These are phyloP conservation scores for Anhinga rufa DNA, from an alignment of 2,113 vertebrate species.

Conservation along the genomic window DNA sequence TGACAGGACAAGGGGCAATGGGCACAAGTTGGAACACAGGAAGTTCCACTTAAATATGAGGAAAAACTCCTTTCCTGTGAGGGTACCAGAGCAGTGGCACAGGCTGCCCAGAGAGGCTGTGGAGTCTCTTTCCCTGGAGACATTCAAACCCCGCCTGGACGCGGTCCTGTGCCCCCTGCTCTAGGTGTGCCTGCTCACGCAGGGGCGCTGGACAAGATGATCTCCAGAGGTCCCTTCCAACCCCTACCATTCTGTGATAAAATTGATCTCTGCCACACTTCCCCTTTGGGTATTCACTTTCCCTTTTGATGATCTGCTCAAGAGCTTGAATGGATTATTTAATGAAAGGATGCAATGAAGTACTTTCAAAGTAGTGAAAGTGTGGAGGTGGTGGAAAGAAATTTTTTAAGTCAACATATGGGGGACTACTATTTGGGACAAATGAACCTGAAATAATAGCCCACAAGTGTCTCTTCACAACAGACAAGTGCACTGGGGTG, in stretches of 20 bases:
- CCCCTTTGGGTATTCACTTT: background rate
- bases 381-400: background rate
- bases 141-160: no score
- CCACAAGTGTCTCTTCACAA: background rate
- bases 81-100: no score
- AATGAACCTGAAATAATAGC: background rate
- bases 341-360: background rate
- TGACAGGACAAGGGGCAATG: no score
- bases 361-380: background rate
- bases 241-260: background rate
- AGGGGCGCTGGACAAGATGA: no score
- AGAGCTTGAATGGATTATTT: background rate
- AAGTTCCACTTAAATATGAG: no score
- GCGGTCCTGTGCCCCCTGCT: no score
- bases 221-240: no score
- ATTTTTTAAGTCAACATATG: background rate
- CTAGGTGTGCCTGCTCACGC: no score
- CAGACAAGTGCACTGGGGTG: background rate
- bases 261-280: background rate
- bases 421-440: background rate
- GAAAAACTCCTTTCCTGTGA: no score
- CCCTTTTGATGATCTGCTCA: background rate
- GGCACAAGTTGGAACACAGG: no score
- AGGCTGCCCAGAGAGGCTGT: no score
- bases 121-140: no score